Evolutionary conservation across 2,888 invertebrate species (phyloP).

Genomic region (Erynnis tages): DNA sequence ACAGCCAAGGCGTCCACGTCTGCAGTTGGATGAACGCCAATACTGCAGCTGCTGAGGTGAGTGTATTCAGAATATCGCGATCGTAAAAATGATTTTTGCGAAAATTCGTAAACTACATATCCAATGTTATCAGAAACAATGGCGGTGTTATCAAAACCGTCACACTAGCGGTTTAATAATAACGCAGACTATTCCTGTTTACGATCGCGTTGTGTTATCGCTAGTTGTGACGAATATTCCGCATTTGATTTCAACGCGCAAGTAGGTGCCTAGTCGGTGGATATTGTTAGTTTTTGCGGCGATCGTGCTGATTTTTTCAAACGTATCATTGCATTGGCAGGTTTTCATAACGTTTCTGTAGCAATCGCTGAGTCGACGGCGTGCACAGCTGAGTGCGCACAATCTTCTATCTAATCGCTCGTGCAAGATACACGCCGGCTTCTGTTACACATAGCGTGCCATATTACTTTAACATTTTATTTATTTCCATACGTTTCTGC

Average conservation of each 20-base stretch:
- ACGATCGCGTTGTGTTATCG: constrained; percentile 42
- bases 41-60: constrained; percentile 73
- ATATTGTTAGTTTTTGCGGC: constrained; percentile 12
- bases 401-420: constrained; percentile 5
- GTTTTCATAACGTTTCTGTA: constrained; percentile 10
- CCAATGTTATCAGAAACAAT: constrained; percentile 49
- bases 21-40: constrained; percentile 79
- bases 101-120: constrained; percentile 1
- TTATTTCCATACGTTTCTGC: not conserved
- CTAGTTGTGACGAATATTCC: constrained; percentile 30
- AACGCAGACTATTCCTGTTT: constrained; percentile 41
- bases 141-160: constrained; percentile 51
- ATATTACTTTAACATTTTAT: too few species aligned
- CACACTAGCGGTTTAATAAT: constrained; percentile 40
- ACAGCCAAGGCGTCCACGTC: constrained; percentile 67
- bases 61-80: constrained; percentile 30
- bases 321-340: constrained; percentile 6
- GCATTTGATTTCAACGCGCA: constrained; percentile 23
- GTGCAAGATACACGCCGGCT: constrained; percentile 9
- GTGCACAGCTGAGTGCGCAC: constrained; percentile 9
- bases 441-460: constrained; percentile 9
- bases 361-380: not conserved
- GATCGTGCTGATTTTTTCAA: constrained; percentile 9
- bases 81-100: constrained; percentile 6
- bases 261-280: not conserved